These are phyloP conservation scores for Dolomedes plantarius DNA, from an alignment of 2,888 invertebrate genomes.

Conservation along the genomic window DNA sequence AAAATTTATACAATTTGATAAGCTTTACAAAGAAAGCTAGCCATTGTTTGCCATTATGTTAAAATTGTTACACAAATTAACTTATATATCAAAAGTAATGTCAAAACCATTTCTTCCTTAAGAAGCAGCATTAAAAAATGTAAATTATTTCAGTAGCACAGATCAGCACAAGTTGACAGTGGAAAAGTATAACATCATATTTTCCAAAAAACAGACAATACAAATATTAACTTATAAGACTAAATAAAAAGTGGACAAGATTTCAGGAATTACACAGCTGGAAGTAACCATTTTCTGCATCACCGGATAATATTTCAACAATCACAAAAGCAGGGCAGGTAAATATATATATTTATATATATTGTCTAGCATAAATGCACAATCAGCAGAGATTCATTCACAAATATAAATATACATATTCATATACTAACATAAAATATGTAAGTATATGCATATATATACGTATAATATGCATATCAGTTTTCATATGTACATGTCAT, in stretches of 20 bases:
- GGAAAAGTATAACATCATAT: constrained; percentile 15
- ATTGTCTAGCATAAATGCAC: constrained; percentile 24
- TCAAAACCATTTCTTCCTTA: constrained; percentile 16
- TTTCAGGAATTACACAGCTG: constrained; percentile 48
- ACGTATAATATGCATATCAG: constrained; percentile 34
- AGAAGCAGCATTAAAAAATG: constrained; percentile 10
- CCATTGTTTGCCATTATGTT: background rate
- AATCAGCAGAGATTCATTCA: constrained; percentile 29
- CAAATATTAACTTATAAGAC: constrained; percentile 27
- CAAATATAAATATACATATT: constrained; percentile 15
- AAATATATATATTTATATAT: constrained; percentile 26
- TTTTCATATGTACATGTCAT: constrained; percentile 48
- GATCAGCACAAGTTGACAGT: background rate
- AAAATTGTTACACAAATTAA: constrained; percentile 7
- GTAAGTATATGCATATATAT: constrained; percentile 41
- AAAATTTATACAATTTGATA: too few species aligned
- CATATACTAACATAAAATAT: constrained; percentile 37
- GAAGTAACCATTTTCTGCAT: constrained; percentile 44
- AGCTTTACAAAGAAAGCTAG: background rate
- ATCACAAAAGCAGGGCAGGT: constrained; percentile 46
- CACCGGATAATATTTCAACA: constrained; percentile 65
- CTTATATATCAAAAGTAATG: background rate
- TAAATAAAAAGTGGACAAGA: constrained; percentile 31
- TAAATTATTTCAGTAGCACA: constrained; percentile 15
- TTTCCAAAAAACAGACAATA: constrained; percentile 19